These are phyloP conservation scores for Cephalopholis sonnerati DNA, from an alignment of 2,113 vertebrate genomes.

Conservation along the genomic window DNA sequence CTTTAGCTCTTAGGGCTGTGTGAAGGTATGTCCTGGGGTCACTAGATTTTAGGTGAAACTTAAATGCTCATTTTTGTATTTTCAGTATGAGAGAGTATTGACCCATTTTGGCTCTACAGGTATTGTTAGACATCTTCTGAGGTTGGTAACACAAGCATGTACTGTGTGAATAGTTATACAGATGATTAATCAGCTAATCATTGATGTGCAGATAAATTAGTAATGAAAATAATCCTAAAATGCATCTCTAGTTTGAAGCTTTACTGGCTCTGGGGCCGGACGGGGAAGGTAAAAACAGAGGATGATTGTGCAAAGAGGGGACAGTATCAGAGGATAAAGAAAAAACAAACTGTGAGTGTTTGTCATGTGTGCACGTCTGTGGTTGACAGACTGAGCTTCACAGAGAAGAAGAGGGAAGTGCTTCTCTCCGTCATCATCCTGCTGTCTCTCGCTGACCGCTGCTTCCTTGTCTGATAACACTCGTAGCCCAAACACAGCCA, in stretches of 20 bases:
- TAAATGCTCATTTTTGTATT: too few relatives aligned
- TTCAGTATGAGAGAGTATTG: too few relatives aligned
- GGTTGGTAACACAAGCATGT: too few relatives aligned
- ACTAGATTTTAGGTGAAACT: too few relatives aligned
- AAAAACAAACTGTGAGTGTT: not conserved
- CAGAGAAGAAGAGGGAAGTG: conserved; percentile 8
- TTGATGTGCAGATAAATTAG: not conserved
- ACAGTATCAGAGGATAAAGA: not conserved
- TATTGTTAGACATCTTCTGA: too few relatives aligned
- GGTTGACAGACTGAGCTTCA: not conserved
- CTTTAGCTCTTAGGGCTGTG: too few relatives aligned
- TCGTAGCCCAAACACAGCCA: conserved; percentile 39
- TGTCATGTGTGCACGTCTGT: not conserved
- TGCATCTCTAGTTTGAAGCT: too few relatives aligned
- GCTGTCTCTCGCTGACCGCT: conserved; percentile 22
- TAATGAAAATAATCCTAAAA: not conserved
- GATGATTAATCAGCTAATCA: too few relatives aligned
- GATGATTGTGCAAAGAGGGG: not conserved
- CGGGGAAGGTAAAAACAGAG: not conserved
- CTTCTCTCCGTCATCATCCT: conserved; percentile 11
- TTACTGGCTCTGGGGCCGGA: not conserved
- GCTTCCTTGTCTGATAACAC: conserved; percentile 33
- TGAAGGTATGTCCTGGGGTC: too few relatives aligned
- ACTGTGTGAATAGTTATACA: too few relatives aligned
- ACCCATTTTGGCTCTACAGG: too few relatives aligned